Evolutionary conservation across 2,113 vertebrate species (phyloP).

Genomic region (Sander lucioperca): DNA sequence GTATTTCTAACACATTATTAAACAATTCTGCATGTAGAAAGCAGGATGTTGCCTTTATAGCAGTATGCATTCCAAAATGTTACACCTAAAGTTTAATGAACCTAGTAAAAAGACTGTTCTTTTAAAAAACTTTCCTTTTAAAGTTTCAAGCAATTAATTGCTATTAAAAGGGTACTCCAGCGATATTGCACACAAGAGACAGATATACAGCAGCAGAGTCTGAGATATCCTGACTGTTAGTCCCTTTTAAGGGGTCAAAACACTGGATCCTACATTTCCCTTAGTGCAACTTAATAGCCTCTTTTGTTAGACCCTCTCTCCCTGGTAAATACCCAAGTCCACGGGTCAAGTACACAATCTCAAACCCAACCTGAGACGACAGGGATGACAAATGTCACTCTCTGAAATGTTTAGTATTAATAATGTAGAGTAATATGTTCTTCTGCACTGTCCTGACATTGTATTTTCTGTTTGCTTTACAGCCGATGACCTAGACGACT

Average conservation of each 20-base stretch:
- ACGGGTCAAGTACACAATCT: neutral
- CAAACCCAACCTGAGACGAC: neutral
- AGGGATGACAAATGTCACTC: neutral
- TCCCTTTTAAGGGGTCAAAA: neutral
- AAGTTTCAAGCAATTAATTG: neutral
- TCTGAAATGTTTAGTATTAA: neutral
- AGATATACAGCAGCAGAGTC: neutral
- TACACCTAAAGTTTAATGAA: neutral
- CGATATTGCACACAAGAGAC: too few relatives aligned
- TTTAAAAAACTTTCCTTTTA: neutral
- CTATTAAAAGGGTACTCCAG: neutral
- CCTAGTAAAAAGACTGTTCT: neutral
- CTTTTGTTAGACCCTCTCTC: neutral
- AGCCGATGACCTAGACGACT: conserved; percentile 57
- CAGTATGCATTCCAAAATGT: neutral
- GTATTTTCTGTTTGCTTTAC: conserved; percentile 26
- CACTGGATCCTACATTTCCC: neutral
- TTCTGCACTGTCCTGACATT: conserved; percentile 19
- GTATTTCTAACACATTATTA: neutral
- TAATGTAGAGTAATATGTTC: neutral
- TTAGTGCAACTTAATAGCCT: neutral
- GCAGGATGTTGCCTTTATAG: neutral
- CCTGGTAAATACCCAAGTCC: neutral
- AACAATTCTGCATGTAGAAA: neutral
- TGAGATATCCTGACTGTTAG: too few relatives aligned